Evolutionary conservation across 2,797 vertebrate species (phyloP).

Genomic region (Paramormyrops hopkinsi): DNA sequence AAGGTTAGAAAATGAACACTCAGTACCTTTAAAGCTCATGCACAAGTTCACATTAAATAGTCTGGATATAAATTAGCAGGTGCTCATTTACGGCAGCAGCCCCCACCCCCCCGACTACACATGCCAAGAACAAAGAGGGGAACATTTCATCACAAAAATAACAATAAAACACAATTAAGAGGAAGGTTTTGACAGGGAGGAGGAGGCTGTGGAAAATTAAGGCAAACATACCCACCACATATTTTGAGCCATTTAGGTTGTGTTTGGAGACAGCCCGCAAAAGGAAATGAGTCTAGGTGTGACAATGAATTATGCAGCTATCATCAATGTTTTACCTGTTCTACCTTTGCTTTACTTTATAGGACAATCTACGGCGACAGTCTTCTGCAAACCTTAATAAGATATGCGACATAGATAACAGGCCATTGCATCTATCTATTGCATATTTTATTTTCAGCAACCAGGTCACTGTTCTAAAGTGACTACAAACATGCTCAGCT

Average conservation of each 20-base stretch:
- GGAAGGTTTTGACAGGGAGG: slow-evolving; percentile 54
- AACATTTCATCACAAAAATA: slow-evolving; percentile 58
- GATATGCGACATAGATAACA: slow-evolving; percentile 42
- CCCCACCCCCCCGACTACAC: not conserved
- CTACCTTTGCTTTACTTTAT: slow-evolving; percentile 59
- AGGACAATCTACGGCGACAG: slow-evolving; percentile 47
- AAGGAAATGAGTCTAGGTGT: slow-evolving; percentile 68
- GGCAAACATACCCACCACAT: slow-evolving; percentile 31
- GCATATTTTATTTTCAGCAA: slow-evolving; percentile 46
- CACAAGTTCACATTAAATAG: not conserved
- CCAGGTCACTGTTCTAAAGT: slow-evolving; percentile 62
- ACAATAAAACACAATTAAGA: slow-evolving; percentile 69
- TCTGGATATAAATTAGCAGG: not conserved
- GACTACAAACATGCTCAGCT: slow-evolving; percentile 48
- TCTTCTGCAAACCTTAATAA: not conserved
- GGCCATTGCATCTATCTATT: not conserved
- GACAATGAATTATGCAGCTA: slow-evolving; percentile 85
- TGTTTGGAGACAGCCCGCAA: slow-evolving; percentile 69
- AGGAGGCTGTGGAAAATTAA: not conserved
- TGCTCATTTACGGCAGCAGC: not conserved
- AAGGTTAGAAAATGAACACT: not conserved
- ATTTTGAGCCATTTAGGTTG: slow-evolving; percentile 77
- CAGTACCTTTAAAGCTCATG: not conserved
- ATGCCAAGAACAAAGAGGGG: slow-evolving; percentile 13
- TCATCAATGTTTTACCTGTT: slow-evolving; percentile 63